Base-by-base conservation (phyloP, 2,113 vertebrate species). In the Deroptyus accipitrinus region DNA sequence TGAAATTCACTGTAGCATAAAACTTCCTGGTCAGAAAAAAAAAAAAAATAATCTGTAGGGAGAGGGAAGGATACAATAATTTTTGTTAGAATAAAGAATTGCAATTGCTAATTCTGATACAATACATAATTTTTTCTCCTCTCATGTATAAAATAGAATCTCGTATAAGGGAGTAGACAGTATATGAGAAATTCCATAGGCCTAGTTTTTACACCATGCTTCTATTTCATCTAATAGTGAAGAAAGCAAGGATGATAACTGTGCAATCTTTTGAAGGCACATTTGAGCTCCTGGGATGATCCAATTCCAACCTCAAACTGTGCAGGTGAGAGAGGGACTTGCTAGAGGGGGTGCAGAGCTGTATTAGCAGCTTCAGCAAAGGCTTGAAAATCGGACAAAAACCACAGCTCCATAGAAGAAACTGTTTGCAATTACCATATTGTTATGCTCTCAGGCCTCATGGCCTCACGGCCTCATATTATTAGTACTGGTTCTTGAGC, bases 1-100 rank as follows among this genome's bases (percentile, higher is more conserved):
- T 88, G 85, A 97, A 95, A 96, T 90, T 93, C 52, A 88, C 2
- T 79, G 42, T 67, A 92, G 44, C 31, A 90, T 83, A 82, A 94
- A 95, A 88, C 57, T 86, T 93, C 31, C 46, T 79, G 87, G 55
- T 92, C 94, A 76, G 24, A 55, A 78, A 85, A 4, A 51, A 37
- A 37, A 37, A n/a, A 54, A 48, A 57, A n/a, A 54, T 48, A 57
- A 7, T 35, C 13, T 35, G 57, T 24, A 59, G 11, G 3, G 9
- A 52, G 33, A 59, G 7, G 27, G 18, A 66, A 73, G 15, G 8
- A 13, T 42, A 73, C 11, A 54, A 54, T 2, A 61, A 8, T 22
- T 83, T 64, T 76, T 61, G 25, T 5, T 35, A 64, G 8, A 63
- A 41, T 33, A 12, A 62, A 37, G 49, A 63, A 72, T 51, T 63